Conservation (phyloP, 1,140 invertebrate species). For the Drosophila sechellia region DNA sequence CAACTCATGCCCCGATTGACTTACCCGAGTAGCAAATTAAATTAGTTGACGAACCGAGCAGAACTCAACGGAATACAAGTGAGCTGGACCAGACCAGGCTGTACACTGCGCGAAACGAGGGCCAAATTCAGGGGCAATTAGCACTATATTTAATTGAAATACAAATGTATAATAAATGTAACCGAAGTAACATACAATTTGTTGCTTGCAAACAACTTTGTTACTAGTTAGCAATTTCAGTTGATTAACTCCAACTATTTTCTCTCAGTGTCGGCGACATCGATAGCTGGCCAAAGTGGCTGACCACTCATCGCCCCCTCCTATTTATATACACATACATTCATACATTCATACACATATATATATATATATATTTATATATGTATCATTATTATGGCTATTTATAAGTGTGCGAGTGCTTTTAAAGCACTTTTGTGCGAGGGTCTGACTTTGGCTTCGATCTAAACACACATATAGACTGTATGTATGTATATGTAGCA, state of each 20-base stretch:
- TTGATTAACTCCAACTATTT: not conserved
- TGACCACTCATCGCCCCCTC: conserved; percentile 39
- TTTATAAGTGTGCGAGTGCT: conserved; percentile 64
- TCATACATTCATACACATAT: not conserved
- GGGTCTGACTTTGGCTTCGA: conserved; percentile 14
- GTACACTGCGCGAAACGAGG: not conserved
- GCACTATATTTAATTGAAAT: too few relatives aligned
- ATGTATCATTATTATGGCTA: conserved; percentile 56
- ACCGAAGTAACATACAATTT: too few relatives aligned
- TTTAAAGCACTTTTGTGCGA: conserved; percentile 33
- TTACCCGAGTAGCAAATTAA: conserved; percentile 63
- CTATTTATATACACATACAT: not conserved
- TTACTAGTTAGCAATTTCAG: too few relatives aligned
- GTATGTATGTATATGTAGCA: too few relatives aligned
- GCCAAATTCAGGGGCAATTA: too few relatives aligned
- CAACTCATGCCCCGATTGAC: conserved; percentile 69
- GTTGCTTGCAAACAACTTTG: too few relatives aligned
- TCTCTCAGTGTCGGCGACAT: conserved; percentile 42
- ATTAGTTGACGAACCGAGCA: conserved; percentile 62
- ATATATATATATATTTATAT: conserved; percentile 6
- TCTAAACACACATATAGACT: too few relatives aligned
- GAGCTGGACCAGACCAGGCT: conserved; percentile 20
- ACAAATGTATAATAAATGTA: too few relatives aligned
- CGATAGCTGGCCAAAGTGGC: conserved; percentile 75
- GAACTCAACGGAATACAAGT: conserved; percentile 9